Evolutionary conservation across 2,888 invertebrate genomes (phyloP).

Genomic region (Ellobium chinense): DNA sequence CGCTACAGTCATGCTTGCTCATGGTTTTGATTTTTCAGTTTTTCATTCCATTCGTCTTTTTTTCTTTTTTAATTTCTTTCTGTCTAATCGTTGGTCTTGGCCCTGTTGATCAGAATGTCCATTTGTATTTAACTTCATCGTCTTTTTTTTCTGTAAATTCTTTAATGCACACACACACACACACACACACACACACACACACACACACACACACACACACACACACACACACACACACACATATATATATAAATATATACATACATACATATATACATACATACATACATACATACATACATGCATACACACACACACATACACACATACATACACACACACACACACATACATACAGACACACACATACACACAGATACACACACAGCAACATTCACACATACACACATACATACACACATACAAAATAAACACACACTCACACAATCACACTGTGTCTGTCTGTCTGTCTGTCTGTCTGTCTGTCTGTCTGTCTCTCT

Average conservation of each 20-base stretch:
- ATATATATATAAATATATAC: background rate
- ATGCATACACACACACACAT: background rate
- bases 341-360: background rate
- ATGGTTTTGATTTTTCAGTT: too few species aligned
- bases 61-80: too few species aligned
- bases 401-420: too few species aligned
- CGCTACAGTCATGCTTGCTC: too few species aligned
- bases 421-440: too few species aligned
- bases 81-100: background rate
- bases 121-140: background rate
- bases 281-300: background rate
- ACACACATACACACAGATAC: too few species aligned
- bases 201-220: background rate
- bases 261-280: background rate
- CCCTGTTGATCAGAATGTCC: background rate
- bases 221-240: background rate
- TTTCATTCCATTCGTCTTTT: background rate
- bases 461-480: background rate
- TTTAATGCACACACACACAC: too few species aligned
- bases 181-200: background rate
- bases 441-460: too few species aligned
- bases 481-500: background rate
- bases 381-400: too few species aligned
- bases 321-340: background rate
- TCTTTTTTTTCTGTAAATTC: too few species aligned